A percentile compares a stretch with the other conserved stretches of the same genome.
phyloP scores from a whole-genome alignment of 2,888 invertebrate genomes.

The Branchinecta sandiegonensis region DNA sequence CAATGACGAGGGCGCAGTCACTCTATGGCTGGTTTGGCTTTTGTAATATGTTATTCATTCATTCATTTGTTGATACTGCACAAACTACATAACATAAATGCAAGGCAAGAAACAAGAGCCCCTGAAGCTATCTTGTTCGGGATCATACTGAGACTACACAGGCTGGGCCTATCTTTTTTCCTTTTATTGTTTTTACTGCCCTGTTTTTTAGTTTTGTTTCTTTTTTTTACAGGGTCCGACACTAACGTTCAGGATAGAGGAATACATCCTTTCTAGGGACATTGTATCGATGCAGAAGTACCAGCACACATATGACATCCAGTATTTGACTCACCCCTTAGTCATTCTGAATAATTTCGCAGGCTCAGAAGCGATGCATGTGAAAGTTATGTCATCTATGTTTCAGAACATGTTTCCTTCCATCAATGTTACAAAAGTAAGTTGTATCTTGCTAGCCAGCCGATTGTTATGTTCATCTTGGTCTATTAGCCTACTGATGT shows the following conservation, averaged over 20 bases:
- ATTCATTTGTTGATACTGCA: too few species aligned
- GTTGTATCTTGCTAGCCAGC: constrained; percentile 30
- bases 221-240: constrained; percentile 35
- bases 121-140: too few species aligned
- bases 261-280: constrained; percentile 68
- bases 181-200: constrained; percentile 27
- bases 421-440: constrained; percentile 78
- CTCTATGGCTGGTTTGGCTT: too few species aligned
- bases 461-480: constrained; percentile 20
- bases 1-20: too few species aligned
- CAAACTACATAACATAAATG: too few species aligned
- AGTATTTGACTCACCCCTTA: constrained; percentile 75
- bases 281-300: constrained; percentile 70
- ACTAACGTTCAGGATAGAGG: constrained; percentile 43
- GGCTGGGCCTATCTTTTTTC: too few species aligned
- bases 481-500: constrained; percentile 19
- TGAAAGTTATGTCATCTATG: constrained; percentile 83
- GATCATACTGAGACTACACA: too few species aligned
- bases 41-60: too few species aligned
- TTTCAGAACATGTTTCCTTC: constrained; percentile 98
- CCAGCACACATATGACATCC: constrained; percentile 56
- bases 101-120: too few species aligned
- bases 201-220: constrained; percentile 25
- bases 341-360: constrained; percentile 80
- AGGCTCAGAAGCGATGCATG: constrained; percentile 63